phyloP scores from a whole-genome alignment of 2,888 invertebrate genomes.

The Ochropleura plecta region DNA sequence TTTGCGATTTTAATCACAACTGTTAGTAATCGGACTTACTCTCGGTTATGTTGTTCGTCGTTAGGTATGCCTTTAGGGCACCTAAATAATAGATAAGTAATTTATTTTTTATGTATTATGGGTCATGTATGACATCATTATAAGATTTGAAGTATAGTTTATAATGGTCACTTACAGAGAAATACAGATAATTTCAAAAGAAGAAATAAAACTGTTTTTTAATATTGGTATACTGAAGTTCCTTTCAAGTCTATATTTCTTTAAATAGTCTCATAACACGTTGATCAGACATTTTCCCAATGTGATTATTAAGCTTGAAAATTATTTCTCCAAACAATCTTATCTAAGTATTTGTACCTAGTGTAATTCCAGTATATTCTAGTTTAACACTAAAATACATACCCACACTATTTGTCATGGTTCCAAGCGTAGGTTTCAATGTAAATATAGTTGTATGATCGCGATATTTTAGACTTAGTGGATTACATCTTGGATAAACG shows the following conservation, averaged over 20 bases:
- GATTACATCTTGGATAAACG: constrained; percentile 19
- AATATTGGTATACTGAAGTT: too few species aligned
- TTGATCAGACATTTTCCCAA: background rate
- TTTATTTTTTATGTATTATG: background rate
- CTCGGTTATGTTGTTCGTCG: background rate
- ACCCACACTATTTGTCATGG: constrained; percentile 31
- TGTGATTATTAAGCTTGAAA: background rate
- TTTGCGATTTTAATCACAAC: constrained; percentile 23
- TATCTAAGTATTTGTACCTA: background rate
- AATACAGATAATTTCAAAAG: background rate
- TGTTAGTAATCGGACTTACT: constrained; percentile 1
- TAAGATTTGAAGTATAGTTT: background rate
- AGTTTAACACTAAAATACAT: constrained; percentile 11
- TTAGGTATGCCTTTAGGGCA: background rate
- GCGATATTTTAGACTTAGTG: constrained; percentile 16
- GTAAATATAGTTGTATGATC: constrained; percentile 39
- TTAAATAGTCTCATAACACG: background rate
- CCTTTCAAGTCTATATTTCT: background rate
- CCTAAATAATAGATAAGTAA: background rate
- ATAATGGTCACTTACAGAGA: background rate
- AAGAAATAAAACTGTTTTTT: too few species aligned
- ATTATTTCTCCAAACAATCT: constrained; percentile 29
- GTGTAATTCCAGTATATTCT: constrained; percentile 18
- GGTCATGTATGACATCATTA: background rate
- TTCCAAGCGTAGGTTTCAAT: constrained; percentile 28